phyloP scores from a whole-genome alignment of 35 echinoderm and acorn worm genomes.

The Eucidaris tribuloides region DNA sequence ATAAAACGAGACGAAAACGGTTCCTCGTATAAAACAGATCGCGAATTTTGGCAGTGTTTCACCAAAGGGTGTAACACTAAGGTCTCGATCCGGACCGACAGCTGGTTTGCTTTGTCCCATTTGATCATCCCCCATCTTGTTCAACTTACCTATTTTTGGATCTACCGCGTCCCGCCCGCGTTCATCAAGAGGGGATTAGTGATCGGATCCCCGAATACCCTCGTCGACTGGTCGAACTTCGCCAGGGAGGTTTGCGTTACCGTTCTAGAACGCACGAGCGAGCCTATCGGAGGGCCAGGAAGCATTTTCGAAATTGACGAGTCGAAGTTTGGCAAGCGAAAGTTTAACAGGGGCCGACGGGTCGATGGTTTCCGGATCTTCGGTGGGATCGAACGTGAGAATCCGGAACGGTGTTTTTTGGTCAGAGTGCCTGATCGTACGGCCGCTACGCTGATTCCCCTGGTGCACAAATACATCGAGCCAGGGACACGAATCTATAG shows the following conservation, averaged over 20 bases:
- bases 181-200: background rate
- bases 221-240: conserved; percentile 1
- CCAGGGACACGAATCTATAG: conserved; percentile 1
- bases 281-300: conserved; percentile 24
- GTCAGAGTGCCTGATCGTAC: background rate
- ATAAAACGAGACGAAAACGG: background rate
- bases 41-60: background rate
- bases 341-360: background rate
- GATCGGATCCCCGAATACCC: background rate
- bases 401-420: conserved; percentile 1
- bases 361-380: background rate
- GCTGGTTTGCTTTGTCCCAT: background rate
- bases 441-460: background rate
- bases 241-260: background rate
- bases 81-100: background rate
- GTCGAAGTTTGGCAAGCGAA: conserved; percentile 26
- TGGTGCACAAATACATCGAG: conserved; percentile 2
- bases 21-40: background rate
- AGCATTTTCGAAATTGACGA: conserved; percentile 13
- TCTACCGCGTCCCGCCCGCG: background rate
- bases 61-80: background rate
- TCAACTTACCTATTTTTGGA: background rate
- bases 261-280: background rate
- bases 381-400: background rate
- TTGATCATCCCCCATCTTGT: background rate